These are phyloP conservation scores for Brenthis hecate DNA, from an alignment of 2,888 invertebrate species.

Conservation along the genomic window DNA sequence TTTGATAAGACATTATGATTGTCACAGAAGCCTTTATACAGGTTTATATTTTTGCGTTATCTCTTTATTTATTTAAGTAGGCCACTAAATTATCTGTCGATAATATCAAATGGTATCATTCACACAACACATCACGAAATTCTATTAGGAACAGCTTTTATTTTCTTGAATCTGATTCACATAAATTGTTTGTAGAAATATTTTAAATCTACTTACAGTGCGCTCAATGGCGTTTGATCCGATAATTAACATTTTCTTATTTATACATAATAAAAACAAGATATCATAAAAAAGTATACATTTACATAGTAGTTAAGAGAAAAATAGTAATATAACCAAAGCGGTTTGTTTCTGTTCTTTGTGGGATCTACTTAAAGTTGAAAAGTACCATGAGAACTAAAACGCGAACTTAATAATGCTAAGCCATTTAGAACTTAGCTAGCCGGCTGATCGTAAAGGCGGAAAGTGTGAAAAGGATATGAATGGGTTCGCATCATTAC, in stretches of 20 bases:
- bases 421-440: slow-evolving; percentile 27
- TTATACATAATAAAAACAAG: neutral
- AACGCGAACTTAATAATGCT: slow-evolving; percentile 14
- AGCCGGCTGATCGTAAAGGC: slow-evolving; percentile 37
- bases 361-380: neutral
- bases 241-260: neutral
- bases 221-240: neutral
- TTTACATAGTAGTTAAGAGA: neutral
- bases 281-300: neutral
- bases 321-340: neutral
- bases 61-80: slow-evolving; percentile 10
- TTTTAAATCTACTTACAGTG: neutral
- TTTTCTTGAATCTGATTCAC: neutral
- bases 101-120: neutral
- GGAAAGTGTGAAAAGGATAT: slow-evolving; percentile 42
- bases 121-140: neutral
- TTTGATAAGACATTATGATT: neutral
- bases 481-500: slow-evolving; percentile 43
- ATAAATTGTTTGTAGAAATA: neutral
- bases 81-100: neutral
- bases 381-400: slow-evolving; percentile 13
- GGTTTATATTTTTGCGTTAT: neutral
- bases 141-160: neutral
- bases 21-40: neutral
- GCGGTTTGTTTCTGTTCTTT: neutral